A percentile compares a stretch with the other conserved stretches of the same genome.
Conservation (phyloP, 2,113 vertebrate genomes). For the Pachyramphus minor region DNA sequence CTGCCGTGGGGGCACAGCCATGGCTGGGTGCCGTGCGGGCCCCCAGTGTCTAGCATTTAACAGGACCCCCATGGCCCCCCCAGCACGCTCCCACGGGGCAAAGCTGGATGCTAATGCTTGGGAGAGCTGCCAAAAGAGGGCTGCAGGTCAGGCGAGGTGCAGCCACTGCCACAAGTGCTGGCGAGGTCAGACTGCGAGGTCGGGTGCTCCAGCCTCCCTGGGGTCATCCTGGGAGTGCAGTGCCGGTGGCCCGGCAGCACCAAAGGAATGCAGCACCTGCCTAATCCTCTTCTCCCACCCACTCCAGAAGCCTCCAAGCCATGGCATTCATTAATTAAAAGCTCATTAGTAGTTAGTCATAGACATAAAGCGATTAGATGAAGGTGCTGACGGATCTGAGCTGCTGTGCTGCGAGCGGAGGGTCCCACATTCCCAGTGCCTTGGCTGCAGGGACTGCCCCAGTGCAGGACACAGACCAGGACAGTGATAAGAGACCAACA, state of each 20-base stretch:
- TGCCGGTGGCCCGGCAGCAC: not conserved
- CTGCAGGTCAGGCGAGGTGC: not conserved
- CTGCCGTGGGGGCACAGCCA: not conserved
- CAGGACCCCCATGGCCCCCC: fast-evolving
- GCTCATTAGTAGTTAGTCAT: conserved; percentile 52
- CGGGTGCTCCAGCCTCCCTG: fast-evolving
- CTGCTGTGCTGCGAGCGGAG: not conserved
- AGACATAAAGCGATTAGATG: not conserved
- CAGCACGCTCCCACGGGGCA: not conserved
- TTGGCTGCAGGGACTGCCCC: not conserved
- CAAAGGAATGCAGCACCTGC: not conserved
- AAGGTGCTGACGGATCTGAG: not conserved
- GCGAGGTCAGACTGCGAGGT: fast-evolving
- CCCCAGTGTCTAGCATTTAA: fast-evolving
- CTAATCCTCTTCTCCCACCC: not conserved
- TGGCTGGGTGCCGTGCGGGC: not conserved
- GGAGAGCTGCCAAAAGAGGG: not conserved
- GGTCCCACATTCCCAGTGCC: fast-evolving
- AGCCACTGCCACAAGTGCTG: fast-evolving
- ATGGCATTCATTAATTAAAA: conserved; percentile 55
- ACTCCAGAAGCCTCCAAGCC: not conserved
- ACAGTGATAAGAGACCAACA: fast-evolving
- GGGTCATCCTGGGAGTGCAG: not conserved
- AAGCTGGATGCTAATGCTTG: fast-evolving
- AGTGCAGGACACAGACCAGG: not conserved